Conservation (phyloP, 2,113 vertebrate species). For the Myocastor coypus region DNA sequence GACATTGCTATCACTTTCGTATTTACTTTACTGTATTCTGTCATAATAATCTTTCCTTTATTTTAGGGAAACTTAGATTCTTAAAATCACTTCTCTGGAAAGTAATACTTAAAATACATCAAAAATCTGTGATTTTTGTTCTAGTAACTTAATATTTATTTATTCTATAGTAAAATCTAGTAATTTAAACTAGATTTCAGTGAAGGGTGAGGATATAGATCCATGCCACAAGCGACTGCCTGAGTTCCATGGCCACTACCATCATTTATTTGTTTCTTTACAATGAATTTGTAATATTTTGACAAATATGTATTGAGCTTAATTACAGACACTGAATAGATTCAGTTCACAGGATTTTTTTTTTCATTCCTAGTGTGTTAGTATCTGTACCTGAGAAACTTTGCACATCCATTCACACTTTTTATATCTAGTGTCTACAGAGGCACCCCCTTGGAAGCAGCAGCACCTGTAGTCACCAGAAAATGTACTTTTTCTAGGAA, state of each 20-base stretch:
- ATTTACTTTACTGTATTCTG: conserved; percentile 38
- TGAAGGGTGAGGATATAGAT: too few relatives aligned
- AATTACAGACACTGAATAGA: neutral
- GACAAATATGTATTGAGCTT: neutral
- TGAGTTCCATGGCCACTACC: too few relatives aligned
- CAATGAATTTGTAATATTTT: neutral
- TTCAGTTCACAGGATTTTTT: neutral
- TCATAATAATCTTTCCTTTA: neutral
- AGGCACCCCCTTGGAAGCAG: neutral
- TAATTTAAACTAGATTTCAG: too few relatives aligned
- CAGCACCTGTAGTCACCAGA: neutral
- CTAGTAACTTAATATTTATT: neutral
- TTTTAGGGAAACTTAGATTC: neutral
- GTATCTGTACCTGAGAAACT: neutral
- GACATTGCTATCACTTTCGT: neutral
- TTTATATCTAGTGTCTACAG: neutral
- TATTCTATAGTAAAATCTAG: too few relatives aligned
- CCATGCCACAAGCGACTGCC: too few relatives aligned
- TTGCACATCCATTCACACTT: neutral
- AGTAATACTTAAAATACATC: neutral
- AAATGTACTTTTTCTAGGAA: neutral
- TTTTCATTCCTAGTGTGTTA: neutral
- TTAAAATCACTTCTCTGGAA: neutral
- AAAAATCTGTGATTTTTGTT: neutral
- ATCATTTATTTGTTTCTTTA: neutral